Base-by-base conservation (phyloP, 1,140 invertebrate genomes). In the Lucilia cuprina region DNA sequence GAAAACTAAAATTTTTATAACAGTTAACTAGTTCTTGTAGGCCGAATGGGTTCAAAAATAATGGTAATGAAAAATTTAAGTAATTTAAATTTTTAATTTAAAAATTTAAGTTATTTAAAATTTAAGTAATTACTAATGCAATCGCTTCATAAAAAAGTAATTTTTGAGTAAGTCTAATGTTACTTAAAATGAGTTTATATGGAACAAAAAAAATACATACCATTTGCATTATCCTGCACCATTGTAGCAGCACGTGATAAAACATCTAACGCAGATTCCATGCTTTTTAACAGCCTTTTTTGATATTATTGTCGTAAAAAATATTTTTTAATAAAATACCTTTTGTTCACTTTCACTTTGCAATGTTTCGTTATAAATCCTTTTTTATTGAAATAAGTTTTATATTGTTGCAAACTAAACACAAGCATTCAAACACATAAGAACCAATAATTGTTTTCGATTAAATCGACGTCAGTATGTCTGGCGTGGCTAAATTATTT, bases 161-260 rank as follows among this genome's bases (percentile, higher is more conserved):
- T n/a, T n/a, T n/a, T n/a, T n/a, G n/a, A n/a, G n/a, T n/a, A n/a
- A n/a, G n/a, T n/a, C n/a, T n/a, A n/a, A n/a, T n/a, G n/a, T n/a
- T n/a, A n/a, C n/a, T n/a, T n/a, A n/a, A n/a, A n/a, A n/a, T n/a
- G n/a, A n/a, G n/a, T n/a, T 8, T 41, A 2, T 30, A 30, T 30
- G 7, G 41, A 14, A 55, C 50, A 70, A 70, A 25, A 19, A 12
- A 21, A 19, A 4, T n/a, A 91, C 91, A 90, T 85, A 92, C 92
- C 92, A 85, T 89, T 91, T 78, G 90, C 86, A 92, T 93, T 93
- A 87, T 96, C 95, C 77, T 80, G 95, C 86, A 97, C 94, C 96
- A 98, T 97, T n/a, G 96, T 97, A 34, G 97, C 97, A 84, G 96
- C 97, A 89, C 96, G 93, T 82, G 96, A 97, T 85, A 98, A 93